Conservation (phyloP, 2,113 vertebrate genomes). For the Ceratotherium simum region DNA sequence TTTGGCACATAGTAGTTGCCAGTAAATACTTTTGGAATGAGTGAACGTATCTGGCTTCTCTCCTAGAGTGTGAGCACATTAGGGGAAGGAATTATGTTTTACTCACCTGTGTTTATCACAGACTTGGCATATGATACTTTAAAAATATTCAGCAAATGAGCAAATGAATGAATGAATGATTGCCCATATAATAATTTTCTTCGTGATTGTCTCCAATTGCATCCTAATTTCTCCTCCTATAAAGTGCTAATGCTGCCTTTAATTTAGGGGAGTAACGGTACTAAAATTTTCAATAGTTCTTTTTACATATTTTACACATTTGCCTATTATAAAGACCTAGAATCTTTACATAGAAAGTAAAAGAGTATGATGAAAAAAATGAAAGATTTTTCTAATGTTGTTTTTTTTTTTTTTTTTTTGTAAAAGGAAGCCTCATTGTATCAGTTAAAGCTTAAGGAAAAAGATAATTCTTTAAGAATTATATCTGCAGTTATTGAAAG, state of each 20-base stretch:
- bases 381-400: constrained; percentile 53
- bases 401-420: constrained; percentile 40
- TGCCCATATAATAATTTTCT: background rate
- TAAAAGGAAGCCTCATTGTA: constrained; percentile 80
- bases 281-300: constrained; percentile 26
- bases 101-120: constrained; percentile 27
- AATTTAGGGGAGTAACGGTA: constrained; percentile 21
- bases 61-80: background rate
- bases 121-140: background rate
- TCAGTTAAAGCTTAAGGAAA: constrained; percentile 85
- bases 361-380: constrained; percentile 1
- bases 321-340: background rate
- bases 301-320: background rate
- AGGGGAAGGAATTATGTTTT: constrained; percentile 23
- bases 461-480: constrained; percentile 91
- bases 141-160: constrained; percentile 10
- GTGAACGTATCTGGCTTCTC: constrained; percentile 12
- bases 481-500: constrained; percentile 93
- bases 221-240: background rate
- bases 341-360: constrained; percentile 46
- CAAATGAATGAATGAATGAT: background rate
- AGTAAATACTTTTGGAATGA: constrained; percentile 23
- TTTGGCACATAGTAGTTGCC: background rate
- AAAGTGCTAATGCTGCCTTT: constrained; percentile 17
- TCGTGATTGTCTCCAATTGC: constrained; percentile 10